These are phyloP conservation scores for Fopius arisanus DNA, from an alignment of 1,140 invertebrate genomes.

Conservation along the genomic window DNA sequence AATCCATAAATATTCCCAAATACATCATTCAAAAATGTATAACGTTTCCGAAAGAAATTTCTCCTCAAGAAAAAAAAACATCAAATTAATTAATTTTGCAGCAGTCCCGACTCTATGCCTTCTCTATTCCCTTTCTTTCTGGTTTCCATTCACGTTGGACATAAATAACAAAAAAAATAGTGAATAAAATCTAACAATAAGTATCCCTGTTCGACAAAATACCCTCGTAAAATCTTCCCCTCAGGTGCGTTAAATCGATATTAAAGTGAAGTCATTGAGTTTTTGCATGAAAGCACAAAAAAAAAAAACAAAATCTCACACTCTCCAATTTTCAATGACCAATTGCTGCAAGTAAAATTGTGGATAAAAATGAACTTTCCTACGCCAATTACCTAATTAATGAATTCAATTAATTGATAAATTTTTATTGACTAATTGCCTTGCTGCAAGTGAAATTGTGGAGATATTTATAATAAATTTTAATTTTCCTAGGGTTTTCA, in stretches of 20 bases:
- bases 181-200: background rate
- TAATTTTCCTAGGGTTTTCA: too few species aligned
- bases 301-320: background rate
- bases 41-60: background rate
- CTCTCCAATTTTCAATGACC: too few species aligned
- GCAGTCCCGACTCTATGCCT: background rate
- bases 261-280: too few species aligned
- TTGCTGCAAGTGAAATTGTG: too few species aligned
- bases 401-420: background rate
- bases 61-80: background rate
- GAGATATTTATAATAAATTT: too few species aligned
- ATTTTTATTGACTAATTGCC: too few species aligned
- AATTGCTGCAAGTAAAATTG: too few species aligned
- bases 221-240: background rate
- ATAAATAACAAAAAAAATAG: slow-evolving; percentile 2
- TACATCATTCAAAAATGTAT: background rate
- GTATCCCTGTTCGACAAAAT: background rate
- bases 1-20: background rate
- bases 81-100: background rate
- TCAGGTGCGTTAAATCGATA: background rate
- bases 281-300: too few species aligned
- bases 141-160: background rate
- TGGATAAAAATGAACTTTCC: too few species aligned
- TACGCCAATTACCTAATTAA: too few species aligned
- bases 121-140: too few species aligned